Evolutionary conservation across 2,113 vertebrate species (phyloP), one percentile per base, ranked within the genome.

Genomic region (Lepidothrix coronata): DNA sequence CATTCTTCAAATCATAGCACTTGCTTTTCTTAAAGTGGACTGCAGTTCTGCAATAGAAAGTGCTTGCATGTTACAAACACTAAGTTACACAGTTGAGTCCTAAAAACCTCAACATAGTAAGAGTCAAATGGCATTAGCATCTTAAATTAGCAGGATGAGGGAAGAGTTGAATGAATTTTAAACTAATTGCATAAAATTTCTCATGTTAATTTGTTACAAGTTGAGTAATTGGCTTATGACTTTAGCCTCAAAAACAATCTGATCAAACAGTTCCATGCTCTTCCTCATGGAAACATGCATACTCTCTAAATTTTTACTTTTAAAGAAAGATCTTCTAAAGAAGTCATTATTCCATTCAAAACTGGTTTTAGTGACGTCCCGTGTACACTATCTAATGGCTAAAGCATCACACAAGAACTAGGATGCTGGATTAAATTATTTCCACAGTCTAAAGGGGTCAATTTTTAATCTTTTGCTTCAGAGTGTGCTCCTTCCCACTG

Each of bases 401-500:
- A 54, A 18, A 88, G 41, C 49, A 74, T n/a, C 37, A 71, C 6
- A 66, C 22, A 70, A 52, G 33, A 91, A 89, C 61, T 1, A 57
- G 9, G 15, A 70, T 20, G n/a, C 25, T 22, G 21, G n/a, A 46
- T 57, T 80, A 33, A 51, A 30, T 51, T 89, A 61, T 23, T 83
- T 89, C 46, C 31, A 49, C 9, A 85, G 16, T 54, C 31, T 66
- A 37, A 66, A 66, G 11, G 10, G 19, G 23, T 6, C 33, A 59
- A 23, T 41, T 6, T 33, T 61, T 46, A 2, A 65, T 37, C 22
- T 43, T 30, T n/a, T 39, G 33, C 27, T 80, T 61, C 25, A 70
- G 43, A 74, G 30, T 19, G 55, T 0, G 0, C 20, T 75, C 33
- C 59, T 28, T 54, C 49, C 33, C 43, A 63, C n/a, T 5, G 9